Percentiles rank a stretch among this genome's conserved stretches.
Conservation (phyloP, 2,797 vertebrate genomes). For the Nasua narica region DNA sequence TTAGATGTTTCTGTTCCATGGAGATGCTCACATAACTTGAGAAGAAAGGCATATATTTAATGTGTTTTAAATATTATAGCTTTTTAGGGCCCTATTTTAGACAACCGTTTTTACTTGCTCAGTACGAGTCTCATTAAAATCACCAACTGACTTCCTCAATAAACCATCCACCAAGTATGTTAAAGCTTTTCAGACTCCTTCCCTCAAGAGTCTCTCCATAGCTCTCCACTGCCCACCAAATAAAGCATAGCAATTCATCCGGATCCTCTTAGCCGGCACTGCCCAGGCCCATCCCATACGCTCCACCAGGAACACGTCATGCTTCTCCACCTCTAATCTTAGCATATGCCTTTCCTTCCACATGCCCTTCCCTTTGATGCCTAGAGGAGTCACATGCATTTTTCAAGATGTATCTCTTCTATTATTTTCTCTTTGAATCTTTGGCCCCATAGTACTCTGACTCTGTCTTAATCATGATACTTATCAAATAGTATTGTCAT, state of each 20-base stretch:
- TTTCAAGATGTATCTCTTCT: not conserved
- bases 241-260: fast-evolving
- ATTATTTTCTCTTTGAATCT: not conserved
- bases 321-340: not conserved
- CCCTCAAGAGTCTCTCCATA: not conserved
- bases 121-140: constrained; percentile 10
- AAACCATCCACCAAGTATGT: not conserved
- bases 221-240: not conserved
- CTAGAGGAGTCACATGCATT: not conserved
- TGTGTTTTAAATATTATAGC: not conserved
- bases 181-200: not conserved
- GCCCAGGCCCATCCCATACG: not conserved
- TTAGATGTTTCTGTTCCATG: not conserved
- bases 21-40: not conserved
- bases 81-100: not conserved
- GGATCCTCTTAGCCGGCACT: fast-evolving
- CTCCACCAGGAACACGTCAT: no score
- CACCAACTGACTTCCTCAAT: not conserved
- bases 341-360: not conserved
- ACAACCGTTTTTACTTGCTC: not conserved
- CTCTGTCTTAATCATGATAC: not conserved
- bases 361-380: not conserved
- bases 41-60: not conserved
- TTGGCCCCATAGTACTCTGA: not conserved
- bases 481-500: not conserved